These are phyloP conservation scores for Phytoseiulus persimilis DNA, from an alignment of 2,888 invertebrate species.

Conservation along the genomic window DNA sequence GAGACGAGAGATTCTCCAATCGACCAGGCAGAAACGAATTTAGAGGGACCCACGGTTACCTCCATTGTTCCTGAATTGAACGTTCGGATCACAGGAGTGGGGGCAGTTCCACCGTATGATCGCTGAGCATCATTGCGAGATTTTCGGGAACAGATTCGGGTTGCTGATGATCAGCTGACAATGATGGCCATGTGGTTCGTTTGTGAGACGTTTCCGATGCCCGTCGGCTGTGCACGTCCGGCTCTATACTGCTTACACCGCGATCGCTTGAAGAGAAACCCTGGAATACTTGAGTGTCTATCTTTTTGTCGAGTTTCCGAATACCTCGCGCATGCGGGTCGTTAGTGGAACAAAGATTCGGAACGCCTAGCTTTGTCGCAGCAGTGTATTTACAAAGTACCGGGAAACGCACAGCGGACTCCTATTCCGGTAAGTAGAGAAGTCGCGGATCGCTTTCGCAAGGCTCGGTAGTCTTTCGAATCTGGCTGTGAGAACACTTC, in stretches of 20 bases:
- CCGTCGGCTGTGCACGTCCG: background rate
- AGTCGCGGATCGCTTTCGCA: too few relatives aligned
- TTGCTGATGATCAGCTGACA: background rate
- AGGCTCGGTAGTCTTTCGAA: too few relatives aligned
- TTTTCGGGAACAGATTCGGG: background rate
- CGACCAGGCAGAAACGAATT: background rate
- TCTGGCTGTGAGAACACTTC: too few relatives aligned
- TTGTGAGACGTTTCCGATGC: background rate
- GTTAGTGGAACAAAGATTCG: too few relatives aligned
- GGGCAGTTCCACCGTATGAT: background rate
- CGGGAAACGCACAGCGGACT: too few relatives aligned
- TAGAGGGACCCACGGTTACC: background rate
- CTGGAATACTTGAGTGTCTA: background rate
- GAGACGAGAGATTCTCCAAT: too few relatives aligned
- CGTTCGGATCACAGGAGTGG: background rate
- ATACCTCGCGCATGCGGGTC: background rate
- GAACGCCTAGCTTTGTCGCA: too few relatives aligned
- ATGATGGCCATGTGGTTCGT: background rate
- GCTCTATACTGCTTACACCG: background rate
- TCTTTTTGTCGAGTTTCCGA: background rate
- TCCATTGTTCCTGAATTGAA: background rate
- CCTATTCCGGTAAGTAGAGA: too few relatives aligned
- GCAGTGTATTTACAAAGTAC: too few relatives aligned
- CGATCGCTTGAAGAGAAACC: background rate
- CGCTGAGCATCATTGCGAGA: background rate